Evolutionary conservation across 2,797 vertebrate species (phyloP).

Genomic region (Serranus cabrilla): DNA sequence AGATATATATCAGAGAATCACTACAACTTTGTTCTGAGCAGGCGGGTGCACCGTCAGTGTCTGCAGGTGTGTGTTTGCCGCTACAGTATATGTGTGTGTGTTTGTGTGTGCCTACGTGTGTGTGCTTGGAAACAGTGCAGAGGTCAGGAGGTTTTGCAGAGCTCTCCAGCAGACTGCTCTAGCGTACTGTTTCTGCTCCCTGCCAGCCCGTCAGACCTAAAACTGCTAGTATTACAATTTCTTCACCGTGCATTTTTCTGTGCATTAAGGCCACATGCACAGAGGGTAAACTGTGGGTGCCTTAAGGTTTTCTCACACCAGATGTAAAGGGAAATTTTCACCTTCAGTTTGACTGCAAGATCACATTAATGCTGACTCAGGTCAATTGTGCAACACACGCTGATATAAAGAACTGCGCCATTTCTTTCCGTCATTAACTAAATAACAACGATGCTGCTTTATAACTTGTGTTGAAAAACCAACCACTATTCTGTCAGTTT

Average conservation of each 20-base stretch:
- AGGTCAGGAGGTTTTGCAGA: conserved; percentile 51
- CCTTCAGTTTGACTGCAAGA: too few species aligned
- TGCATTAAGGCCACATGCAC: conserved; percentile 7
- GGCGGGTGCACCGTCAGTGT: conserved; percentile 3
- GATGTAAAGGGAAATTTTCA: too few species aligned
- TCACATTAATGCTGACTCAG: too few species aligned
- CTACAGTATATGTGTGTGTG: neutral
- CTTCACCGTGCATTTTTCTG: neutral
- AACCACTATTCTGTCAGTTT: too few species aligned
- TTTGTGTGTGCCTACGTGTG: conserved; percentile 2
- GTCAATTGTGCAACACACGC: too few species aligned
- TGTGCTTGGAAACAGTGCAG: conserved; percentile 36
- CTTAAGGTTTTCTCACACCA: too few species aligned
- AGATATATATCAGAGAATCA: conserved; percentile 19
- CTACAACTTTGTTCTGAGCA: conserved; percentile 7
- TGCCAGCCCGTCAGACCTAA: conserved; percentile 43
- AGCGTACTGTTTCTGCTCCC: conserved; percentile 19
- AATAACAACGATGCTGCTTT: too few species aligned
- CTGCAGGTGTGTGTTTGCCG: conserved; percentile 39
- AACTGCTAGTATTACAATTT: conserved; percentile 19
- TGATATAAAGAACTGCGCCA: too few species aligned
- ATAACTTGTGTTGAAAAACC: too few species aligned
- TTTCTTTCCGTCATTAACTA: too few species aligned
- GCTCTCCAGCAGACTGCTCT: conserved; percentile 43
- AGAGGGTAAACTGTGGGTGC: neutral